A percentile compares a stretch with the other conserved stretches of the same genome.
Evolutionary conservation across 2,797 vertebrate genomes (phyloP).

Genomic region (Sebastes diaconus): DNA sequence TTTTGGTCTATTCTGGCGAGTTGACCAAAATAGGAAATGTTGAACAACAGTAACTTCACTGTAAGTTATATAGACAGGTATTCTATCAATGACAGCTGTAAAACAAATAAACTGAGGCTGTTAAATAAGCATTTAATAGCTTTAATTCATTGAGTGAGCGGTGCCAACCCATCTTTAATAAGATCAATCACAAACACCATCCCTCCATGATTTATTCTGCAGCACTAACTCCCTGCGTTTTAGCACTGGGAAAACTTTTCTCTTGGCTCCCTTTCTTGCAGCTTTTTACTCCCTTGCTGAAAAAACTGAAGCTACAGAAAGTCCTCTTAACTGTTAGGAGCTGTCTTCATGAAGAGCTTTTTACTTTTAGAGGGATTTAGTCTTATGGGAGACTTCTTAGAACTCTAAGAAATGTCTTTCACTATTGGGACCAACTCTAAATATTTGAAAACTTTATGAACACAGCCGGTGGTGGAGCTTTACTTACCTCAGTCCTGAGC

Average conservation of each 20-base stretch:
- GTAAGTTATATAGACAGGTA: background rate
- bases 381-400: background rate
- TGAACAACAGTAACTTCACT: background rate
- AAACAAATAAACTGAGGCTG: constrained; percentile 10
- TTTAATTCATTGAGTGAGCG: background rate
- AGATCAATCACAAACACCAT: constrained; percentile 5
- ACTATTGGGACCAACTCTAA: background rate
- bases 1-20: background rate
- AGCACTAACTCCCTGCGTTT: background rate
- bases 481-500: constrained; percentile 91
- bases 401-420: background rate
- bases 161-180: background rate
- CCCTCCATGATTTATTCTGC: background rate
- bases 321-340: background rate
- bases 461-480: background rate
- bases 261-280: background rate
- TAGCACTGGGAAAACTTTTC: background rate
- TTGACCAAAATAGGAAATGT: background rate
- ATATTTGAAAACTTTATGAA: background rate
- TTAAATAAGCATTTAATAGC: background rate
- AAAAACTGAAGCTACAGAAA: background rate
- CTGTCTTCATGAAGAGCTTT: background rate
- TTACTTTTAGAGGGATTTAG: background rate
- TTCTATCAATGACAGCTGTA: background rate
- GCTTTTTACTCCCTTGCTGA: background rate